A percentile compares a stretch with the other conserved stretches of the same genome.
Conservation (phyloP, 2,113 vertebrate species). For the Chrysemys picta region DNA sequence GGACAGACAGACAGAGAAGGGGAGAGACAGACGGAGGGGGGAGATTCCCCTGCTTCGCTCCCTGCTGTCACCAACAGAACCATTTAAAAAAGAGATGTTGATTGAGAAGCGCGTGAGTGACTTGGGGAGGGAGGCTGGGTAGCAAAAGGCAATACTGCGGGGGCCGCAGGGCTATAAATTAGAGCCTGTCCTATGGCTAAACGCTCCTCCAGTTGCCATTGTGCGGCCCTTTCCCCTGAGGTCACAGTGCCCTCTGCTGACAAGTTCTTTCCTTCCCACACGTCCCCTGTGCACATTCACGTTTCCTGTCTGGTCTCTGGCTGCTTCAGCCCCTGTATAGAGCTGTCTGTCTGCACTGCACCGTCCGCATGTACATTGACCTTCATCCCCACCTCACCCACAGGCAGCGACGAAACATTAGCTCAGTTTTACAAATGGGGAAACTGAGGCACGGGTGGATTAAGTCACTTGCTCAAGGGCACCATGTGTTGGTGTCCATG, state of each 20-base stretch:
- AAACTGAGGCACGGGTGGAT: not conserved
- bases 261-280: not conserved
- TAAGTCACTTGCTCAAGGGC: not conserved
- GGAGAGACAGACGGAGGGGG: too few relatives aligned
- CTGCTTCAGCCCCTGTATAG: not conserved
- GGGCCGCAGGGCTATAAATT: not conserved
- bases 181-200: too few relatives aligned
- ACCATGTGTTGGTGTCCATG: not conserved
- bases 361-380: not conserved
- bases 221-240: not conserved
- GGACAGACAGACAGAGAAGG: too few relatives aligned
- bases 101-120: not conserved
- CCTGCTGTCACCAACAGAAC: too few relatives aligned
- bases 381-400: not conserved
- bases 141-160: not conserved
- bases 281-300: not conserved
- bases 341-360: not conserved
- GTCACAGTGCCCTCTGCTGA: not conserved
- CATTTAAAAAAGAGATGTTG: too few relatives aligned
- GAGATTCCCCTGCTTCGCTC: too few relatives aligned
- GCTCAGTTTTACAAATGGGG: not conserved
- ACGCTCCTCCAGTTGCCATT: not conserved
- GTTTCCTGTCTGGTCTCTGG: not conserved
- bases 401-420: not conserved
- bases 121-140: too few relatives aligned